Conservation (phyloP, 2,113 vertebrate genomes). For the Porphyrio hochstetteri region DNA sequence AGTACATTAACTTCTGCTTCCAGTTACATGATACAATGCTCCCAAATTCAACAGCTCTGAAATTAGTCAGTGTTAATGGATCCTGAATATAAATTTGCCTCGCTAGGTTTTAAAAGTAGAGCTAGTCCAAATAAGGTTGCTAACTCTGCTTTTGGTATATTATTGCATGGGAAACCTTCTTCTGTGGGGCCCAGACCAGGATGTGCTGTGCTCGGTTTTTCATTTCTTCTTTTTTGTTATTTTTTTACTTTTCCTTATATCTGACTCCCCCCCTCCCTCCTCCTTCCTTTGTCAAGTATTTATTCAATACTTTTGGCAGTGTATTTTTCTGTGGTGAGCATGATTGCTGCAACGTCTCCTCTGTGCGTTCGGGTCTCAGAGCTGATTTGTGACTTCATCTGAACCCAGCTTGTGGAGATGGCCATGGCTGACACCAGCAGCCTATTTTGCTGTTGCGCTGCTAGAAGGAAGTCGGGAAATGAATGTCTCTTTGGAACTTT, state of each 20-base stretch:
- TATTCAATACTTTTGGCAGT: not conserved
- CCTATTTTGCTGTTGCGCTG: constrained; percentile 11
- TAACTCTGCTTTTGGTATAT: not conserved
- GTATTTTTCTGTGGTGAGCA: not conserved
- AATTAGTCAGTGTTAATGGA: not conserved
- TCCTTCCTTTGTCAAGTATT: not conserved
- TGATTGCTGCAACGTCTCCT: not conserved
- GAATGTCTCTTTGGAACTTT: not conserved
- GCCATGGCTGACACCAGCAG: not conserved
- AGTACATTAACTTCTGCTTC: not conserved
- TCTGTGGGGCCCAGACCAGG: not conserved
- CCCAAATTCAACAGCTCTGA: not conserved
- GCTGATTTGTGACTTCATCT: not conserved
- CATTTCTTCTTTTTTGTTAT: not conserved
- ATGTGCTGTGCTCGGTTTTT: not conserved
- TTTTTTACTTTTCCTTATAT: not conserved
- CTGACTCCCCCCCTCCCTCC: not conserved
- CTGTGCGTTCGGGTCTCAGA: not conserved
- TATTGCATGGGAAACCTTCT: not conserved
- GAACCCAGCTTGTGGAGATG: not conserved
- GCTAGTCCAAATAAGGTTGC: not conserved
- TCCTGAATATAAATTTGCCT: not conserved
- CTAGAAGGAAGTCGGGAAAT: constrained; percentile 1
- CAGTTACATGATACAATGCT: not conserved
- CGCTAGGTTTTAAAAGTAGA: not conserved